phyloP scores from a whole-genome alignment of 2,888 invertebrate genomes.

The Carabus problematicus region DNA sequence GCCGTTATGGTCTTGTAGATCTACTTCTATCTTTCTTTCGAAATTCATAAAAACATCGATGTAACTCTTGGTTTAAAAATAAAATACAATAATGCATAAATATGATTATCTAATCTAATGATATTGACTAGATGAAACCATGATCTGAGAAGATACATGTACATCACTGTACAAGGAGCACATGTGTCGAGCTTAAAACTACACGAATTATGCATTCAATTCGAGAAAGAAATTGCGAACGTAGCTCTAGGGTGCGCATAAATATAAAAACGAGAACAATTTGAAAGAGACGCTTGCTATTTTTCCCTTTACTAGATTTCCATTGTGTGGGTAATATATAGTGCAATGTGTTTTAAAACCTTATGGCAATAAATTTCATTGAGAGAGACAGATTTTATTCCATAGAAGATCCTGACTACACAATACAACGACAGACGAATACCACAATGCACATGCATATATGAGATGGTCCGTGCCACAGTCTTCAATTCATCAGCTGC shows the following conservation, averaged over 20 bases:
- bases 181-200: conserved; percentile 22
- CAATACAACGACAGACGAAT: conserved; percentile 11
- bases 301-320: conserved; percentile 33
- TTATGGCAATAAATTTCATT: conserved; percentile 38
- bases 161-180: conserved; percentile 16
- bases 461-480: conserved; percentile 16
- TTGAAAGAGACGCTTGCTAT: conserved; percentile 23
- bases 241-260: conserved; percentile 26
- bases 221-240: conserved; percentile 23
- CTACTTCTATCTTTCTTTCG: conserved; percentile 1
- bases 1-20: not conserved
- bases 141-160: not conserved
- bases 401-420: conserved; percentile 25
- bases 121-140: not conserved
- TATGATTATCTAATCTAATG: not conserved
- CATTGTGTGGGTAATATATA: conserved; percentile 54
- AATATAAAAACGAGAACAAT: conserved; percentile 39
- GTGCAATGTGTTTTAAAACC: conserved; percentile 49
- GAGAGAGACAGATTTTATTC: conserved; percentile 39
- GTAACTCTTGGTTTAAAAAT: too few species aligned
- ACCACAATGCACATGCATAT: conserved; percentile 12
- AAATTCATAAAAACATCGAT: not conserved
- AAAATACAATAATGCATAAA: too few species aligned
- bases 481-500: conserved; percentile 14
- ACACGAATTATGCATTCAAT: conserved; percentile 34